Evolutionary conservation across 92 coral and sea anemone species (phyloP).

Genomic region (Epizoanthus illoricatus): DNA sequence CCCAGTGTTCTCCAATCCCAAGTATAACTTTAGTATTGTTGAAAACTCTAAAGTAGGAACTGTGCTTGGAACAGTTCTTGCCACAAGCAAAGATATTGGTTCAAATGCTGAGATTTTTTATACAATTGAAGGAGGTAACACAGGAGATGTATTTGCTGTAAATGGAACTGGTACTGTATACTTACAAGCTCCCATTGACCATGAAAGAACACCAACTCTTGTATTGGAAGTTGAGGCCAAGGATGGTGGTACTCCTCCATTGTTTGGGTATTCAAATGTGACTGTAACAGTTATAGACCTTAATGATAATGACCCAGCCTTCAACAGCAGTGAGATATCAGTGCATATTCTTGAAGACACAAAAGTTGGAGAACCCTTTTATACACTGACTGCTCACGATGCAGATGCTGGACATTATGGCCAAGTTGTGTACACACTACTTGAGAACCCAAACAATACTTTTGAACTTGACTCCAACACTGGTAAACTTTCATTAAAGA

Average conservation of each 20-base stretch:
- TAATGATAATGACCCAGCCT: slow-evolving; percentile 88
- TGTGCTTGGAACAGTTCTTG: slow-evolving; percentile 78
- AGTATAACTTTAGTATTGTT: slow-evolving; percentile 65
- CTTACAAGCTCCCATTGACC: slow-evolving; percentile 61
- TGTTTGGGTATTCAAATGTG: slow-evolving; percentile 81
- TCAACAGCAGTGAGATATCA: slow-evolving; percentile 54
- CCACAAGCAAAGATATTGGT: slow-evolving; percentile 91
- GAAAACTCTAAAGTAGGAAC: slow-evolving; percentile 63
- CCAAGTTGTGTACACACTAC: slow-evolving; percentile 66
- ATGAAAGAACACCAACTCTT: slow-evolving; percentile 62
- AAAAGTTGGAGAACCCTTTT: slow-evolving; percentile 66
- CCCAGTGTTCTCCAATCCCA: slow-evolving; percentile 66
- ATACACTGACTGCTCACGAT: slow-evolving; percentile 72
- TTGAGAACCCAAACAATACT: slow-evolving; percentile 63
- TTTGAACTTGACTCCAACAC: slow-evolving; percentile 64
- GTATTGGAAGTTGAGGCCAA: slow-evolving; percentile 71
- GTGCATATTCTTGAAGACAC: slow-evolving; percentile 75
- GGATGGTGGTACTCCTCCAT: slow-evolving; percentile 87
- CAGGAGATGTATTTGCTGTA: slow-evolving; percentile 54
- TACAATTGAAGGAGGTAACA: slow-evolving; percentile 57
- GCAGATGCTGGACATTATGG: slow-evolving; percentile 82
- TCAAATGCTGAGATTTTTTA: slow-evolving; percentile 85
- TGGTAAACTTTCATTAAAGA: slow-evolving; percentile 71
- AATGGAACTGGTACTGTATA: slow-evolving; percentile 83
- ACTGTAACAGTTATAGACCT: slow-evolving; percentile 74